Evolutionary conservation across 2,888 invertebrate species (phyloP).

Genomic region (Dynastes tityus): DNA sequence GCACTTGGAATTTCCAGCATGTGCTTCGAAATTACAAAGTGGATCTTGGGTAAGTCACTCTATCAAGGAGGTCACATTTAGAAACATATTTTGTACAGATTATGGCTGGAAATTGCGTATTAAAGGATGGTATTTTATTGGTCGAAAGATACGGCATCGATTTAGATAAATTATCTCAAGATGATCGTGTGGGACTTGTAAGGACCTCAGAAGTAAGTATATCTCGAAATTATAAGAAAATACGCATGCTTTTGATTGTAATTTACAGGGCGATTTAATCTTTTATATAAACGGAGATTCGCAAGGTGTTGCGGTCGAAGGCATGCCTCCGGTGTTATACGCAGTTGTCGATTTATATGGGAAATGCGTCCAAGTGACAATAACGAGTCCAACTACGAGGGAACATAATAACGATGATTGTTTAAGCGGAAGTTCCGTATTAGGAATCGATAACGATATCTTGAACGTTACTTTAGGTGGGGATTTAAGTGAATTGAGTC

Average conservation of each 20-base stretch:
- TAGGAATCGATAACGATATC: conserved; percentile 69
- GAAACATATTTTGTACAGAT: conserved; percentile 71
- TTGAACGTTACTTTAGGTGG: conserved; percentile 69
- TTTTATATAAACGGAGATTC: conserved; percentile 92
- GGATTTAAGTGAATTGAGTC: conserved; percentile 69
- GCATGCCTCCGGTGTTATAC: conserved; percentile 82
- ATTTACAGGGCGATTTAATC: conserved; percentile 81
- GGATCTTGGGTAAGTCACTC: conserved; percentile 83
- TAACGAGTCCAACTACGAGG: conserved; percentile 69
- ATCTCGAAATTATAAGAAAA: too few species aligned
- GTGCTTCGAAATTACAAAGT: conserved; percentile 84
- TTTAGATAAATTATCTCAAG: conserved; percentile 84
- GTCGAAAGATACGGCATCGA: conserved; percentile 90
- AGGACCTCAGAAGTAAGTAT: conserved; percentile 80
- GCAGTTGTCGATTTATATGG: conserved; percentile 89
- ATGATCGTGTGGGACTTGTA: conserved; percentile 89
- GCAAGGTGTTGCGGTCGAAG: conserved; percentile 88
- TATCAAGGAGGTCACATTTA: not conserved
- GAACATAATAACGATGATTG: conserved; percentile 71
- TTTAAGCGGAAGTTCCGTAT: conserved; percentile 69
- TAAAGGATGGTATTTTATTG: conserved; percentile 87
- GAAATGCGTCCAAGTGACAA: conserved; percentile 85
- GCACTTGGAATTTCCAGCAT: conserved; percentile 79
- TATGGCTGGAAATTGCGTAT: conserved; percentile 89
- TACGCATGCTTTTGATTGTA: not conserved